These are phyloP conservation scores for Acromyrmex heyeri DNA, from an alignment of 1,140 invertebrate species.

Conservation along the genomic window DNA sequence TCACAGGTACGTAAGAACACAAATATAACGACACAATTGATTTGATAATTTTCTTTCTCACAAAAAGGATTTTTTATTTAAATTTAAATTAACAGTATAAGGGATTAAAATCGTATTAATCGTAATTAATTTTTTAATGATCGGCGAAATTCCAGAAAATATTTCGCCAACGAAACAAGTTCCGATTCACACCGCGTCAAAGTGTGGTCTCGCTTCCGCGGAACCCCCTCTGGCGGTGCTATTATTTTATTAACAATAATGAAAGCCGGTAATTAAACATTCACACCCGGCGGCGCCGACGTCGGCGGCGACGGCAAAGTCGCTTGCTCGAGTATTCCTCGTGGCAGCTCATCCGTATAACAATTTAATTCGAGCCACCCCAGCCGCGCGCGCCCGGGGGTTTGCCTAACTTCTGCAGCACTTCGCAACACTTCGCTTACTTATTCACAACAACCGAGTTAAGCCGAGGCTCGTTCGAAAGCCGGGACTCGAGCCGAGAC, in stretches of 20 bases:
- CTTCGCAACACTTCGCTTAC: constrained; percentile 86
- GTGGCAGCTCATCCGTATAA: constrained; percentile 85
- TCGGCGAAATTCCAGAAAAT: neutral
- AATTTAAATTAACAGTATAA: neutral
- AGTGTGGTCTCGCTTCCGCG: constrained; percentile 16
- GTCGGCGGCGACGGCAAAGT: constrained; percentile 72
- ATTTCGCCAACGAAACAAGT: neutral
- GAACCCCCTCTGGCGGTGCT: constrained; percentile 14
- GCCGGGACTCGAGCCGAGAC: constrained; percentile 78
- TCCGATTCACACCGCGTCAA: constrained; percentile 31
- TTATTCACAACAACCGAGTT: constrained; percentile 86
- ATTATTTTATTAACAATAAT: constrained; percentile 82
- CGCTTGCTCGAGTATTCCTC: constrained; percentile 81
- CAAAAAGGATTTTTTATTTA: neutral
- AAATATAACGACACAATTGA: neutral
- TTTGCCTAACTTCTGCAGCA: constrained; percentile 81
- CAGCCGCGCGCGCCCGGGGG: constrained; percentile 62
- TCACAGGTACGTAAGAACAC: constrained; percentile 91
- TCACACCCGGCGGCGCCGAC: constrained; percentile 79
- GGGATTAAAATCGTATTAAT: neutral
- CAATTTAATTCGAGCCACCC: constrained; percentile 84
- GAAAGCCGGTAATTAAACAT: constrained; percentile 82
- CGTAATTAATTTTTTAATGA: neutral
- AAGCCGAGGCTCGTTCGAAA: constrained; percentile 83
- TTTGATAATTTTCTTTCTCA: neutral